Percentiles rank a stretch among this genome's conserved stretches.
These are phyloP conservation scores for Andrena fulva DNA, from an alignment of 2,888 invertebrate species.

Conservation along the genomic window DNA sequence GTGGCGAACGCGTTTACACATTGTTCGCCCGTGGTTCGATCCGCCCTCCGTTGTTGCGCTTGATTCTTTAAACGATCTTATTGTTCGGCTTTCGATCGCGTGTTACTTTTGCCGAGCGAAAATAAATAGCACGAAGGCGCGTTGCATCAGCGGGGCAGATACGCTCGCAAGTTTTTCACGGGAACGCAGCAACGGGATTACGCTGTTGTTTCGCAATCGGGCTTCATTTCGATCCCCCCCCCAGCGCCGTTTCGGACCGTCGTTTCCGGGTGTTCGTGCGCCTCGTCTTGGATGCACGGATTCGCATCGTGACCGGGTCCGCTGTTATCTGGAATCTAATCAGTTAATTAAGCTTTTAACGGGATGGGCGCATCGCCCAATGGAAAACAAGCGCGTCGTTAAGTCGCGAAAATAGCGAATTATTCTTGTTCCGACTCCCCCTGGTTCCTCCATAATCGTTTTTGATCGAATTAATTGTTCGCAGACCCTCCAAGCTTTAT, in stretches of 20 bases:
- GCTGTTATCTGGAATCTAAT: slow-evolving; percentile 59
- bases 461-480: background rate
- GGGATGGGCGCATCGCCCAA: slow-evolving; percentile 35
- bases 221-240: slow-evolving; percentile 38
- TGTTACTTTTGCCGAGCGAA: slow-evolving; percentile 58
- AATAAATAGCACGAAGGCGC: slow-evolving; percentile 43
- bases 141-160: slow-evolving; percentile 37
- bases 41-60: slow-evolving; percentile 67
- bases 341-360: slow-evolving; percentile 63
- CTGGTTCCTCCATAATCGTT: slow-evolving; percentile 3
- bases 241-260: background rate
- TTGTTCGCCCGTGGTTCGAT: slow-evolving; percentile 59
- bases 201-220: slow-evolving; percentile 28
- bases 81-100: slow-evolving; percentile 64
- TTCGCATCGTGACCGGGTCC: slow-evolving; percentile 47
- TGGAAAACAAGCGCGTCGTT: slow-evolving; percentile 58
- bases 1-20: slow-evolving; percentile 54
- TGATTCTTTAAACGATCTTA: slow-evolving; percentile 65
- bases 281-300: slow-evolving; percentile 41
- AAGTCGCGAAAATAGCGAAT: slow-evolving; percentile 24
- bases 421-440: slow-evolving; percentile 8
- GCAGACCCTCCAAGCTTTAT: too few species aligned
- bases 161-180: slow-evolving; percentile 27
- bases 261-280: slow-evolving; percentile 58
- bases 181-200: slow-evolving; percentile 26